Evolutionary conservation across 2,113 vertebrate species (phyloP), one percentile per base, ranked within the genome.

Genomic region (Phocoena phocoena): DNA sequence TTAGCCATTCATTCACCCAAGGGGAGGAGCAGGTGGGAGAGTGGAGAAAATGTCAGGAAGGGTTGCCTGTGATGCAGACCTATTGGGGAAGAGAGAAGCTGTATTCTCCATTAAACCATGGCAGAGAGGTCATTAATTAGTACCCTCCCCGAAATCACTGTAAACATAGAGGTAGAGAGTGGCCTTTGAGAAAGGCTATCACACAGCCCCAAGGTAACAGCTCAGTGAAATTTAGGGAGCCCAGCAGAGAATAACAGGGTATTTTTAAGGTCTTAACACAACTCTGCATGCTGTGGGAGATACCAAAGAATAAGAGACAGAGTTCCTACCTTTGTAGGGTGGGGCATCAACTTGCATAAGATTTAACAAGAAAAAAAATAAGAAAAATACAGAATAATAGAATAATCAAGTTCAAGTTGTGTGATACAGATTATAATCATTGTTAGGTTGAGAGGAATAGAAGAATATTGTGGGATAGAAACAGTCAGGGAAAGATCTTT

Each of bases 391-490:
- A n/a, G 58, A 58, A 88, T 71, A 93, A 74, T n/a, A 73, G 10
- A 74, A 90, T 74, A 92, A 77, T 89, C 82, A 89, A 87, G 60
- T 85, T 88, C 71, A 84, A 94, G 77, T 68, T 89, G 6, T 31
- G 20, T 79, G 63, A 91, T 33, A 73, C 20, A 41, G 8, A 58
- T 65, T 95, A 9, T 79, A 63, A 62, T 89, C 23, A 77, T 96
- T n/a, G 20, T 91, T 91, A 85, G 71, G 26, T 58, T 83, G 36
- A 85, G 65, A 93, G 31, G 65, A 90, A 77, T 73, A 41, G 36
- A 81, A 96, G 62, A 65, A 76, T 73, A 36, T 9, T 88, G 2
- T 73, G 38, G 50, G 9, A 44, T 38, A 88, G 25, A 94, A 93
- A 83, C 55, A 89, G 55, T 86, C 47, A 74, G 84, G 26, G 25